phyloP scores from a whole-genome alignment of 2,113 vertebrate genomes.

The Terrapene triunguis region DNA sequence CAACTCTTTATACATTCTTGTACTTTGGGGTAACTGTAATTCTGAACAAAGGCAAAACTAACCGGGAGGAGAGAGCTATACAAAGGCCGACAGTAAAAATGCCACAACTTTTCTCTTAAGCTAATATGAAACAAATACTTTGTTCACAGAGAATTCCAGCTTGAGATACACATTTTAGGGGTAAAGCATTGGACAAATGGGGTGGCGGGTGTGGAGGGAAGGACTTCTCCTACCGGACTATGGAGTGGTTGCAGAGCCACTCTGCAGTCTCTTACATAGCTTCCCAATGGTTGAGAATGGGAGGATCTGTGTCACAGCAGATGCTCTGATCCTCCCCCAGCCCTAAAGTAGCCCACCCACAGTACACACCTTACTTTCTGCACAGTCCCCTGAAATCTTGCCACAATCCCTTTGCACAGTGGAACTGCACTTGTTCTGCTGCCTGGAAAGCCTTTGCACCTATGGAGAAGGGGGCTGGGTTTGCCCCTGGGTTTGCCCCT shows the following conservation, averaged over 20 bases:
- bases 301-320: not conserved
- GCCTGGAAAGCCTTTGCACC: not conserved
- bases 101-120: not conserved
- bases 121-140: not conserved
- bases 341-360: not conserved
- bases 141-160: not conserved
- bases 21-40: not conserved
- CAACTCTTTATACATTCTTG: not conserved
- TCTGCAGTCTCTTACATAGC: not conserved
- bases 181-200: not conserved
- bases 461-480: not conserved
- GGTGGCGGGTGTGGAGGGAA: not conserved
- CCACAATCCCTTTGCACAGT: not conserved
- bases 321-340: not conserved
- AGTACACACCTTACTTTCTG: not conserved
- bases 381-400: constrained; percentile 19
- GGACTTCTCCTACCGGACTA: not conserved
- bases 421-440: not conserved
- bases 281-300: not conserved
- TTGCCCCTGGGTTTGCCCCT: not conserved
- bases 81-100: not conserved
- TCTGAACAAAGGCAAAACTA: not conserved
- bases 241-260: not conserved
- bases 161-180: not conserved
- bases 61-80: not conserved